phyloP scores from a whole-genome alignment of 2,888 invertebrate genomes.

The Salpingus planirostris region DNA sequence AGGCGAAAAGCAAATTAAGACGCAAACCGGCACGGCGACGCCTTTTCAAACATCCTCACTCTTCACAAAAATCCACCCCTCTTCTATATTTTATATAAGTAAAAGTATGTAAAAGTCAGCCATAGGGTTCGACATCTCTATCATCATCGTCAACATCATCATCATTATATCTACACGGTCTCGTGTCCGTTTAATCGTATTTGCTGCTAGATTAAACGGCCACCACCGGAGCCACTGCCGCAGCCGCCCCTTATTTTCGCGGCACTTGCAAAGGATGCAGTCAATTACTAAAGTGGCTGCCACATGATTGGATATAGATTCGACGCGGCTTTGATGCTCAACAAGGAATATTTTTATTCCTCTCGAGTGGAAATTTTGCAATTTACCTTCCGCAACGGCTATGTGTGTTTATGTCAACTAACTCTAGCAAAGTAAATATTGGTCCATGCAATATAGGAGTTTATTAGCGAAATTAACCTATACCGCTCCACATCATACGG shows the following conservation, averaged over 20 bases:
- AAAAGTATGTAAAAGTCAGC: no score
- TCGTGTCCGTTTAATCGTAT: slow-evolving; percentile 31
- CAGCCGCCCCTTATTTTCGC: slow-evolving; percentile 24
- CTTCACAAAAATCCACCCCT: no score
- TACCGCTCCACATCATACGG: slow-evolving; percentile 22
- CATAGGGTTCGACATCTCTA: no score
- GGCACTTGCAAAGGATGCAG: slow-evolving; percentile 27
- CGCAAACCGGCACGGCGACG: no score
- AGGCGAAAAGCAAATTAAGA: not conserved
- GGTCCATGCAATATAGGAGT: slow-evolving; percentile 32
- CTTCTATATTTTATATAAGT: no score
- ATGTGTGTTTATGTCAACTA: slow-evolving; percentile 38
- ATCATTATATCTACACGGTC: no score
- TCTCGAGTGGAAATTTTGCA: slow-evolving; percentile 33
- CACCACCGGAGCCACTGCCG: slow-evolving; percentile 23
- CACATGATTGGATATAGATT: slow-evolving; percentile 32
- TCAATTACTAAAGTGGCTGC: slow-evolving; percentile 36
- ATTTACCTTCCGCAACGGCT: slow-evolving; percentile 24
- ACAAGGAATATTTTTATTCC: slow-evolving; percentile 39
- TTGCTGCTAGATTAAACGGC: slow-evolving; percentile 36
- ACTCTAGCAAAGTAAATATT: slow-evolving; percentile 41
- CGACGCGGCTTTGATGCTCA: slow-evolving; percentile 31
- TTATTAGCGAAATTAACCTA: slow-evolving; percentile 40
- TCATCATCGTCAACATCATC: no score
- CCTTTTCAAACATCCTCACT: no score